Conservation (phyloP, 37 sponge, comb jelly and placozoan genomes). For the Cladorhizidae sp. region DNA sequence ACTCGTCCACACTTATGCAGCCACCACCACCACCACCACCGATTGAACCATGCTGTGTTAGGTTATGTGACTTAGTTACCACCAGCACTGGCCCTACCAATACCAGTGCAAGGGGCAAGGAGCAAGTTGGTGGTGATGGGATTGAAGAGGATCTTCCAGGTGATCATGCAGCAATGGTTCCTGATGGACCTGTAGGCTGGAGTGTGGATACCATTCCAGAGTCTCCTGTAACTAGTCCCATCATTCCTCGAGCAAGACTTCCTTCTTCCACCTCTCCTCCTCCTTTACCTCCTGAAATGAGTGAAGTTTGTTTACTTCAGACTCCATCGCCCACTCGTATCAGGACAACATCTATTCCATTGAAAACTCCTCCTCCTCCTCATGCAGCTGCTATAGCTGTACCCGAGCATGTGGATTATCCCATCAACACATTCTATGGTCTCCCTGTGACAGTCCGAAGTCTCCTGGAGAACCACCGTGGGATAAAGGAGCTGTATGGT, state of each 20-base stretch:
- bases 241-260: not conserved
- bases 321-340: not conserved
- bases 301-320: not conserved
- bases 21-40: too few relatives aligned
- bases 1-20: not conserved
- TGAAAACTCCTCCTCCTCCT: not conserved
- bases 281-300: not conserved
- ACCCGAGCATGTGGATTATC: not conserved
- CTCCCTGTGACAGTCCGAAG: constrained; percentile 65
- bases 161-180: too few relatives aligned
- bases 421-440: constrained; percentile 69
- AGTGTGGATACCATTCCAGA: not conserved
- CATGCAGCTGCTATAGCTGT: not conserved
- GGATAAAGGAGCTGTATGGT: constrained; percentile 79
- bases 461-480: constrained; percentile 45
- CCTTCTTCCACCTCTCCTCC: not conserved
- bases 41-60: too few relatives aligned
- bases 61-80: too few relatives aligned
- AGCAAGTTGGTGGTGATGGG: too few relatives aligned
- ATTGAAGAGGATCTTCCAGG: too few relatives aligned
- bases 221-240: not conserved
- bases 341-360: too few relatives aligned
- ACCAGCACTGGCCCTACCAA: too few relatives aligned
- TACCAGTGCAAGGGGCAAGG: too few relatives aligned
- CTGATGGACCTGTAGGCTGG: too few relatives aligned